Percentiles rank a stretch among this genome's conserved stretches.
Evolutionary conservation across 2,888 invertebrate genomes (phyloP).

Genomic region (Dascillus cervinus): DNA sequence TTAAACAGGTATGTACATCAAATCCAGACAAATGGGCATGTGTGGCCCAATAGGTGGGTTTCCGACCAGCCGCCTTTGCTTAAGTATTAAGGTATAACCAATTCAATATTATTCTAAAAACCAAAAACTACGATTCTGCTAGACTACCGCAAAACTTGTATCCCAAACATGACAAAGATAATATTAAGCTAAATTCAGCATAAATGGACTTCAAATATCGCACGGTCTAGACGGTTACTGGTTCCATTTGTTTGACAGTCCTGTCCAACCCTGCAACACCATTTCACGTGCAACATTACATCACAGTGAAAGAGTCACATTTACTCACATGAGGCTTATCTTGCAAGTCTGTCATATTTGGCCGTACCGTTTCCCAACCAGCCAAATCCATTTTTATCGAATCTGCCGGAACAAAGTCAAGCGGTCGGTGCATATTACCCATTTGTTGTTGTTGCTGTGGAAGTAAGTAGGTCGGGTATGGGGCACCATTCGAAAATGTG

Average conservation of each 20-base stretch:
- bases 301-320: conserved; percentile 3
- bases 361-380: conserved; percentile 31
- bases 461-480: conserved; percentile 20
- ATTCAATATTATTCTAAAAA: too few species aligned
- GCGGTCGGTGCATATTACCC: conserved; percentile 24
- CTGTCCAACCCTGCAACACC: conserved; percentile 45
- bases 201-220: conserved; percentile 34
- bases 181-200: conserved; percentile 37
- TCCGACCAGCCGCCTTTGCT: conserved; percentile 6
- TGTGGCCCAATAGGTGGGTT: conserved; percentile 7
- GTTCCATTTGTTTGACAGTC: conserved; percentile 44
- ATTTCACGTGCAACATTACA: conserved; percentile 1
- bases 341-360: conserved; percentile 35
- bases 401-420: conserved; percentile 32
- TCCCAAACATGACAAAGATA: conserved; percentile 39
- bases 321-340: conserved; percentile 38
- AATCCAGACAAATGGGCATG: conserved; percentile 28
- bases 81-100: conserved; percentile 14
- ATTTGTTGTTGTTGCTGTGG: conserved; percentile 21
- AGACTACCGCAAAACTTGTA: conserved; percentile 37
- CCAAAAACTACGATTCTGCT: conserved; percentile 23
- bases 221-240: conserved; percentile 28
- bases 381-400: conserved; percentile 32
- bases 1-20: conserved; percentile 33
- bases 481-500: conserved; percentile 32